Conservation (phyloP, 92 coral and sea anemone species). For the Zoanthus sansibaricus region DNA sequence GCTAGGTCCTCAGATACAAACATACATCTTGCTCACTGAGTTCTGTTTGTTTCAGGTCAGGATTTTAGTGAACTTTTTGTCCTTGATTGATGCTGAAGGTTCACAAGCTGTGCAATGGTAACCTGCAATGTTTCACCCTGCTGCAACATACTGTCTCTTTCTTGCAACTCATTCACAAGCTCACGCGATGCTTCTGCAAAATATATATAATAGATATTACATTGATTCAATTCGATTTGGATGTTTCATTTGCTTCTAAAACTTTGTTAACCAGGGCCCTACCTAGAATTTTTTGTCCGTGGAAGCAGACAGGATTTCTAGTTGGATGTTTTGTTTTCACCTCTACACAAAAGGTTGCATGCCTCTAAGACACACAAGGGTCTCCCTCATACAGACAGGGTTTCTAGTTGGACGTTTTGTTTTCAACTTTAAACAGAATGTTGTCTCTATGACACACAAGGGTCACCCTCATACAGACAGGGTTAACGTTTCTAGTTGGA, state of each 20-base stretch:
- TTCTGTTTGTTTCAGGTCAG: constrained; percentile 4
- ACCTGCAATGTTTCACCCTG: constrained; percentile 78
- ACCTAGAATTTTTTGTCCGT: too few species aligned
- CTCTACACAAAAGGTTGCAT: too few species aligned
- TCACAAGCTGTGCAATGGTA: constrained; percentile 80
- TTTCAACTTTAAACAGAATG: too few species aligned
- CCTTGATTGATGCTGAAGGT: constrained; percentile 73
- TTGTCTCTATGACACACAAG: too few species aligned
- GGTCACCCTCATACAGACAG: too few species aligned
- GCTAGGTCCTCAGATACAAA: neutral
- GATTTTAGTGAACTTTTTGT: constrained; percentile 46
- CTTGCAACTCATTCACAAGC: constrained; percentile 77
- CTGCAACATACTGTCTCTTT: constrained; percentile 77
- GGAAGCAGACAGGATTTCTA: too few species aligned
- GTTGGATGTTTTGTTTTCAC: too few species aligned
- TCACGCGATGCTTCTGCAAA: constrained; percentile 73
- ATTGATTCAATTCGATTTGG: neutral
- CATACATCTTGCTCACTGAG: constrained; percentile 1
- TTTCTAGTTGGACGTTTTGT: too few species aligned
- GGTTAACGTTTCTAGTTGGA: too few species aligned
- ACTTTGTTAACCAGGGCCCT: too few species aligned
- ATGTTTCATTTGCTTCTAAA: neutral
- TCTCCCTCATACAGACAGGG: too few species aligned
- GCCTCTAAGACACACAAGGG: too few species aligned
- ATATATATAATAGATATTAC: neutral